Evolutionary conservation across 2,113 vertebrate species (phyloP).

Genomic region (Dasyprocta punctata): DNA sequence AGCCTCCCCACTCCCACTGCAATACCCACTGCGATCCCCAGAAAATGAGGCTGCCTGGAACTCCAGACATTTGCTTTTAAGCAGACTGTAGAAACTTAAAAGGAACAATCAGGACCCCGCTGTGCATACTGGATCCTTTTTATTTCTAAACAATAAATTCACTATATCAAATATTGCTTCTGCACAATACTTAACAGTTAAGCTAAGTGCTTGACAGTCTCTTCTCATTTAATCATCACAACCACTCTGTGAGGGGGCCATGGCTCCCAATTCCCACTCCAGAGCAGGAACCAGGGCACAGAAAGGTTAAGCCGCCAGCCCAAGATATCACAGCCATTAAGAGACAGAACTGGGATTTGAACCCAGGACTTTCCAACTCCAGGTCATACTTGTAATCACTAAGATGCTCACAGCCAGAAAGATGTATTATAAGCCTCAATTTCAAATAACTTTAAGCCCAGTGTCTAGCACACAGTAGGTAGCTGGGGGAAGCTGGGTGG

Average conservation of each 20-base stretch:
- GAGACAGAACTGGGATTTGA: not conserved
- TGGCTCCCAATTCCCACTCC: not conserved
- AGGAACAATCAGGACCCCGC: rapidly evolving
- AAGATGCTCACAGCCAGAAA: not conserved
- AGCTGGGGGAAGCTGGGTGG: not conserved
- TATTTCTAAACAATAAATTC: not conserved
- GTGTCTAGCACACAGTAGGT: rapidly evolving
- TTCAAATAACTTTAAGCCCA: not conserved
- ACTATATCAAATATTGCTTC: too few species aligned
- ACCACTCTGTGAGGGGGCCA: rapidly evolving
- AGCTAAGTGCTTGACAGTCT: too few species aligned
- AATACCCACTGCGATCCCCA: not conserved
- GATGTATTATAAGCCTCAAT: rapidly evolving
- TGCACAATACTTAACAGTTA: rapidly evolving
- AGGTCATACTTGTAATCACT: not conserved
- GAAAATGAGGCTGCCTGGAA: not conserved
- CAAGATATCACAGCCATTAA: not conserved
- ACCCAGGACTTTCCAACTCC: not conserved
- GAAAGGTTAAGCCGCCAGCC: not conserved
- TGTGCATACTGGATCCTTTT: not conserved
- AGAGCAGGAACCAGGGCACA: not conserved
- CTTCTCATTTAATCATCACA: not conserved
- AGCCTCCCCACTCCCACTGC: not conserved
- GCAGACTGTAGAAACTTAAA: not conserved
- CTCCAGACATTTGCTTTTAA: not conserved